Conservation (phyloP, 2,888 invertebrate species). For the Protophormia terraenovae region DNA sequence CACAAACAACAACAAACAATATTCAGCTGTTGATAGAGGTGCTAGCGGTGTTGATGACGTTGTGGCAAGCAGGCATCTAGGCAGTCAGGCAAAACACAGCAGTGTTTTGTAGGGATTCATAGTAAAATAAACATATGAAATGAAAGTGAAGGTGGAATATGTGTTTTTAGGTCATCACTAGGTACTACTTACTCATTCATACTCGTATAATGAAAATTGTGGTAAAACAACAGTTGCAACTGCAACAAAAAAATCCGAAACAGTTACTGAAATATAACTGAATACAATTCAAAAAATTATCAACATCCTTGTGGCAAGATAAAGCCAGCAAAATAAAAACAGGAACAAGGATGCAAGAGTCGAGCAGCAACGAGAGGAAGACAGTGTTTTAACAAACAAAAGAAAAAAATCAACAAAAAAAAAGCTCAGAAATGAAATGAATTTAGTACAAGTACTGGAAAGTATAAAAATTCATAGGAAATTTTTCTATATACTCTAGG, state of each 20-base stretch:
- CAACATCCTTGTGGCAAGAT: conserved; percentile 53
- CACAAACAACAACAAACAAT: not conserved
- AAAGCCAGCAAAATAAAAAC: conserved; percentile 13
- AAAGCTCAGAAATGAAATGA: not conserved
- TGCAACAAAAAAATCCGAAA: conserved; percentile 34
- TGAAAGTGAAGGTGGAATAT: conserved; percentile 77
- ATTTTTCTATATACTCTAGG: not conserved
- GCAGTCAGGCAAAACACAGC: too few relatives aligned
- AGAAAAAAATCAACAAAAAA: not conserved
- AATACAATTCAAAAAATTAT: conserved; percentile 59
- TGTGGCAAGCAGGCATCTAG: too few relatives aligned
- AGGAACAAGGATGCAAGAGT: conserved; percentile 21
- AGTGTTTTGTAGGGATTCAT: conserved; percentile 54
- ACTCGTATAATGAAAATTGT: conserved; percentile 62
- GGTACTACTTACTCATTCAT: too few relatives aligned
- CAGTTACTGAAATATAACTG: conserved; percentile 38
- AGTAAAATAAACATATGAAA: conserved; percentile 67
- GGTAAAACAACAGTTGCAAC: conserved; percentile 45
- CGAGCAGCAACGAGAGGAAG: conserved; percentile 28
- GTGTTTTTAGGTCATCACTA: conserved; percentile 78
- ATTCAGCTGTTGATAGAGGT: conserved; percentile 7
- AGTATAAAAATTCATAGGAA: conserved; percentile 38
- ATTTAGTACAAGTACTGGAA: conserved; percentile 59
- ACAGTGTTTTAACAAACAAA: conserved; percentile 4
- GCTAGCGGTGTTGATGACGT: not conserved